Conservation (phyloP, 2,113 vertebrate species). For the Variabilichromis moorii region DNA sequence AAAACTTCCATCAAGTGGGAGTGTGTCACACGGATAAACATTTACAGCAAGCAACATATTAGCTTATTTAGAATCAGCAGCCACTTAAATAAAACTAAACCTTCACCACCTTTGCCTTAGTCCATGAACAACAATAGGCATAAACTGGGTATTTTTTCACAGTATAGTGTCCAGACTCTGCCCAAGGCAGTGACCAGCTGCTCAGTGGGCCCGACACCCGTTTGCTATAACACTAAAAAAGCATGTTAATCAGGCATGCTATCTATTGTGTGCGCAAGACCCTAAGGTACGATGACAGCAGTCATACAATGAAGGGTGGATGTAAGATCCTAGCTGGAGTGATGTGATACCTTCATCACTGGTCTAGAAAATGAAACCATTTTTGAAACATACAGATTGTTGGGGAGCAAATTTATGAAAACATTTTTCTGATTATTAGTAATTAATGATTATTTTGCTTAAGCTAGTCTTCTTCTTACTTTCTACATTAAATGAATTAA, state of each 20-base stretch:
- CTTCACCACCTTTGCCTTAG: background rate
- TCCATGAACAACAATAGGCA: background rate
- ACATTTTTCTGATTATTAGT: background rate
- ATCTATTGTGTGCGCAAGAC: background rate
- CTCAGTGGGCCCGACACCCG: background rate
- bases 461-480: background rate
- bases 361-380: background rate
- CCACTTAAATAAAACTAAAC: background rate
- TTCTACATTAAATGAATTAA: background rate
- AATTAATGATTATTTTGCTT: background rate
- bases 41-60: background rate
- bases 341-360: background rate
- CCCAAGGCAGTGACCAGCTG: slow-evolving; percentile 22
- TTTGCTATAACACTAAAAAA: background rate
- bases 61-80: background rate
- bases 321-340: background rate
- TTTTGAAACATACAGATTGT: background rate
- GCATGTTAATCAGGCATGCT: slow-evolving; percentile 7
- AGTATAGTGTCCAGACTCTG: background rate
- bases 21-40: background rate
- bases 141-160: background rate
- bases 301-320: background rate
- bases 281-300: background rate
- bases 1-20: background rate
- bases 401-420: background rate